phyloP scores from a whole-genome alignment of 2,113 vertebrate genomes.

The Rhodinocichla rosea region DNA sequence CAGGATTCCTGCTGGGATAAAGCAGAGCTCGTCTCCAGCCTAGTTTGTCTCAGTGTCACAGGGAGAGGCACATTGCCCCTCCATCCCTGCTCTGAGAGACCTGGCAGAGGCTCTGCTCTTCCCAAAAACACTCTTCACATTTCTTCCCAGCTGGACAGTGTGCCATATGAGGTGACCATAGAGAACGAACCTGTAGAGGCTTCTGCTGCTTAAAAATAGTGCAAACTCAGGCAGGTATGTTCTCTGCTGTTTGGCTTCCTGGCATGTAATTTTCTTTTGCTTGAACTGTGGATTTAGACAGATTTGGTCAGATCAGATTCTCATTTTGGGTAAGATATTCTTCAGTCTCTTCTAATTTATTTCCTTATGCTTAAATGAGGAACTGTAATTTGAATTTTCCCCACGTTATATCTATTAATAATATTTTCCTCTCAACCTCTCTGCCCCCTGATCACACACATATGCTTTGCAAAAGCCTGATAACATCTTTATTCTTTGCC shows the following conservation, averaged over 20 bases:
- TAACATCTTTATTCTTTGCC: background rate
- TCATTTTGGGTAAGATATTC: background rate
- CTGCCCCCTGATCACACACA: background rate
- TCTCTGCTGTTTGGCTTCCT: background rate
- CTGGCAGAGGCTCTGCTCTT: background rate
- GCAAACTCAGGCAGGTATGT: background rate
- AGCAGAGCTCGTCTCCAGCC: background rate
- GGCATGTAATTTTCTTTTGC: background rate
- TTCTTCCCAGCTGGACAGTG: background rate
- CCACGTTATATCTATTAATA: background rate
- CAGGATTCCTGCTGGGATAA: background rate
- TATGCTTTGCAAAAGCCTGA: background rate
- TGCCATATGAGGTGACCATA: rapidly evolving
- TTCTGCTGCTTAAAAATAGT: background rate
- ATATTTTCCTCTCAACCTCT: background rate
- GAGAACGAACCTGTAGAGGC: background rate
- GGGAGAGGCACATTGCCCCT: rapidly evolving
- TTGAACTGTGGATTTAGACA: background rate
- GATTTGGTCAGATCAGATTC: background rate
- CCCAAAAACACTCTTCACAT: background rate
- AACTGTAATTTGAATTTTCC: background rate
- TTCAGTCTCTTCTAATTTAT: background rate
- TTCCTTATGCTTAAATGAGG: background rate
- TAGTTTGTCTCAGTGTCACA: background rate
- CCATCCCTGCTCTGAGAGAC: rapidly evolving